Base-by-base conservation (phyloP, 2,797 vertebrate genomes). In the Sphenodon punctatus region DNA sequence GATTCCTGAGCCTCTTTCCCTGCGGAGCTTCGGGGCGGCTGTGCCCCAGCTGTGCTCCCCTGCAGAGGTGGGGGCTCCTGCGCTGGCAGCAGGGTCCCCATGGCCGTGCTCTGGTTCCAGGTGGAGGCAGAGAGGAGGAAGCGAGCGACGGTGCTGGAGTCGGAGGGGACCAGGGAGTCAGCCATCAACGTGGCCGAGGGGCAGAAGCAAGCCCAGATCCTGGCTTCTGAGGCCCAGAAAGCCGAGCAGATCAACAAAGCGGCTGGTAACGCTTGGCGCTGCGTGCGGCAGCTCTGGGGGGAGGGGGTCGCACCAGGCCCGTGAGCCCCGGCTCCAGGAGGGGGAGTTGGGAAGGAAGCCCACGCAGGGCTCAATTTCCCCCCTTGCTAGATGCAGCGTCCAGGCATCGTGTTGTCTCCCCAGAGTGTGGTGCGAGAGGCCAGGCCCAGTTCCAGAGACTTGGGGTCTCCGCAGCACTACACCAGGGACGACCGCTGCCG, bases 111-210 rank as follows among this genome's bases (percentile, higher is more conserved):
- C 27, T 89, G n/a, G 51, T 90, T 79, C 48, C 80, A 99, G 98
- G 98, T 99, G 79, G 98, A 99, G 78, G 98, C 98, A 0, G 98
- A 99, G 89, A 95, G 98, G 25, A 97, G 94, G 91, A 99, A 99
- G 90, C 96, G 98, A 67, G 98, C 98, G 1, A 99, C 97, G 0
- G 98, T 99, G 84, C 94, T 99, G 92, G 98, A 99, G 89, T 99
- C 98, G 0, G 98, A 99, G 88, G 98, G 98, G n/a, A 96, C 95
- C 0, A 96, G 98, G 56, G 98, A 99, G 45, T 94, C 98, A 0
- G 98, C 96, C 34, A 99, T 99, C 89, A 99, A 99, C 0, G 97
- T 99, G 46, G 98, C 98, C 0, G 98, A 99, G 88, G 98, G 98
- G 23, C 89, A 95, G 84, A 99, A 99, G 89, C 98, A 97, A 89